phyloP scores from a whole-genome alignment of 2,113 vertebrate genomes.

The Gavia stellata region DNA sequence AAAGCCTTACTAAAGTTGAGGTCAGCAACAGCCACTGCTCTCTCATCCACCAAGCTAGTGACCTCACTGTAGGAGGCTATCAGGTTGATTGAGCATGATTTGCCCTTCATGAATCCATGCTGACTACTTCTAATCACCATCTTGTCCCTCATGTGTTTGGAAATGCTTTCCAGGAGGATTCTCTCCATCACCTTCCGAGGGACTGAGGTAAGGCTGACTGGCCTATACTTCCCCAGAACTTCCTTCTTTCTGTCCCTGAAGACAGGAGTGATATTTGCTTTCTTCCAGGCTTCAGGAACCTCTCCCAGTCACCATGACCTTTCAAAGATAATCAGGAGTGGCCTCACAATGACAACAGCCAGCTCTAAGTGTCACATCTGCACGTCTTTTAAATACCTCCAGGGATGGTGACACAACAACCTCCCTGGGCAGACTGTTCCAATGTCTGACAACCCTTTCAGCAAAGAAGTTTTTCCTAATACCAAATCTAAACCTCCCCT shows the following conservation, averaged over 20 bases:
- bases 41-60: background rate
- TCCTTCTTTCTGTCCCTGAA: background rate
- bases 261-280: background rate
- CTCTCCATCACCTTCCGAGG: background rate
- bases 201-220: background rate
- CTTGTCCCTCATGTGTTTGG: background rate
- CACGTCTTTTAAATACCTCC: too few species aligned
- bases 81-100: background rate
- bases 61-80: background rate
- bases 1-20: background rate
- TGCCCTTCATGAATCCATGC: background rate
- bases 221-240: background rate
- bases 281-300: background rate
- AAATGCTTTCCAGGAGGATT: background rate
- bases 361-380: too few species aligned
- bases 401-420: too few species aligned
- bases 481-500: too few species aligned
- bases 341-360: background rate
- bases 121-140: background rate
- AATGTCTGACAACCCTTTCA: too few species aligned
- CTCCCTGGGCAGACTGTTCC: too few species aligned
- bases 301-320: background rate
- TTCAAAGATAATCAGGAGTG: background rate
- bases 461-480: too few species aligned
- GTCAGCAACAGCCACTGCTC: background rate